A percentile compares a stretch with the other conserved stretches of the same genome.
phyloP scores from a whole-genome alignment of 2,797 vertebrate genomes.

The Nasua narica region DNA sequence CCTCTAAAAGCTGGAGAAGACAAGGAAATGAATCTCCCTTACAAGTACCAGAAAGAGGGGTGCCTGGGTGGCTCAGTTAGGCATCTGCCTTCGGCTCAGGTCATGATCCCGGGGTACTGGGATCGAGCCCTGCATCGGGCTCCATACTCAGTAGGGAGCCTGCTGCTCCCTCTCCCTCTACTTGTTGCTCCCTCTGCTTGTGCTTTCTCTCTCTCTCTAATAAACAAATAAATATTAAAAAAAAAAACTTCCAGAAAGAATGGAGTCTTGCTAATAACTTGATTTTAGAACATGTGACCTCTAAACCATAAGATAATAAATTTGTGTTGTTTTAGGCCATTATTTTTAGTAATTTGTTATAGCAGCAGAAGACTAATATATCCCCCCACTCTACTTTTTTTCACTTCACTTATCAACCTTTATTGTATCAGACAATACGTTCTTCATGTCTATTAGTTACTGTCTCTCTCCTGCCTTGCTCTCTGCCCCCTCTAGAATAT shows the following conservation, averaged over 20 bases:
- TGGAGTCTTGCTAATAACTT: not conserved
- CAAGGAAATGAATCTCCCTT: not conserved
- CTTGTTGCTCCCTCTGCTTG: no score
- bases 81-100: no score
- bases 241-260: not conserved
- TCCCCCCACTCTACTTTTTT: not conserved
- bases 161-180: no score
- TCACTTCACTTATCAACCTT: not conserved
- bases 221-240: no score
- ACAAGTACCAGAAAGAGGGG: not conserved
- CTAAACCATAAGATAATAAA: not conserved
- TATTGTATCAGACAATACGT: not conserved
- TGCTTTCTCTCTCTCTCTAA: no score
- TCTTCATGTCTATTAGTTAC: not conserved
- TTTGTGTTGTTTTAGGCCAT: constrained; percentile 7
- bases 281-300: not conserved
- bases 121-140: no score
- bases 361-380: not conserved
- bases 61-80: no score
- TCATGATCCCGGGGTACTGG: no score
- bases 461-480: not conserved
- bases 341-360: not conserved
- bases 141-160: no score
- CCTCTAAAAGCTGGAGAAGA: constrained; percentile 6
- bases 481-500: not conserved